These are phyloP conservation scores for Lycocerus yunnanus DNA, from an alignment of 2,888 invertebrate genomes.

Conservation along the genomic window DNA sequence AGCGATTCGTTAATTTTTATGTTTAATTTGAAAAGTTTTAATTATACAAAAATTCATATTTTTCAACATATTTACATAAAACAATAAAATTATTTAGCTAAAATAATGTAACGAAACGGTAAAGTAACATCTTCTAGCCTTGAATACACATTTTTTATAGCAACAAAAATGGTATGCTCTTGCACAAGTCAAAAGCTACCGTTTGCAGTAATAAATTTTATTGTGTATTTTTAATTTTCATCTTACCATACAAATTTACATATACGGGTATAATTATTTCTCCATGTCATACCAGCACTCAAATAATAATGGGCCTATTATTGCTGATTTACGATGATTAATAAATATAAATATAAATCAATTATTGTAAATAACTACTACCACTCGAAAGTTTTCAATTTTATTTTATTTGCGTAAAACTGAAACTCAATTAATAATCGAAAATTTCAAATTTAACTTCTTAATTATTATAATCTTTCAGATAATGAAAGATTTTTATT, in stretches of 20 bases:
- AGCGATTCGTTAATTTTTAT: neutral
- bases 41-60: neutral
- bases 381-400: neutral
- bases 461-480: neutral
- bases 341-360: slow-evolving; percentile 22
- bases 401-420: neutral
- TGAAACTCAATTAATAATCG: neutral
- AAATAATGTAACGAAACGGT: neutral
- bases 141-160: neutral
- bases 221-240: neutral
- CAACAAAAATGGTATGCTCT: neutral
- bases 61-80: neutral
- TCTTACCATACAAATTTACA: slow-evolving; percentile 33
- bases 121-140: neutral
- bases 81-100: neutral
- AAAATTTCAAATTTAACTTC: neutral
- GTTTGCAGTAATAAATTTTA: neutral
- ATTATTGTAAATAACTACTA: neutral
- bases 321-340: slow-evolving; percentile 32
- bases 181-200: neutral
- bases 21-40: too few species aligned
- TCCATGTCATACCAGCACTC: slow-evolving; percentile 13
- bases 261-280: slow-evolving; percentile 39
- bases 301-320: slow-evolving; percentile 28
- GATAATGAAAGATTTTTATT: neutral